Percentiles rank a stretch among this genome's conserved stretches.
Conservation (phyloP, 1,140 invertebrate species). For the Subanguina moxae region DNA sequence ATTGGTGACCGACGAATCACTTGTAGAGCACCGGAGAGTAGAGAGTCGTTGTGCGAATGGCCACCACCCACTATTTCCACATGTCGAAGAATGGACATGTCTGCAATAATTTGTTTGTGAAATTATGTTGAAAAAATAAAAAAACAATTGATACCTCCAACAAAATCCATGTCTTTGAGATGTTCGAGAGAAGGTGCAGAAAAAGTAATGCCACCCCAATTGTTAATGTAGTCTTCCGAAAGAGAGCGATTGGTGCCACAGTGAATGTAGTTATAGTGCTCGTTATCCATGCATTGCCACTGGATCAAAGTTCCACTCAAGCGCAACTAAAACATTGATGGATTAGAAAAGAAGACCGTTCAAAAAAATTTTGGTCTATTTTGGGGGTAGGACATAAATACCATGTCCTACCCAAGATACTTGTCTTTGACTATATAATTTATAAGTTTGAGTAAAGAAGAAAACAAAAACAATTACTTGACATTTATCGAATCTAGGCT, state of each 20-base stretch:
- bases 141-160: too few species aligned
- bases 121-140: constrained; percentile 10
- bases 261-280: constrained; percentile 85
- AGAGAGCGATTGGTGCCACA: constrained; percentile 69
- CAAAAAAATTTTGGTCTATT: too few species aligned
- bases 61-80: constrained; percentile 89
- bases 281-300: constrained; percentile 72
- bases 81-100: constrained; percentile 71
- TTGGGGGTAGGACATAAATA: too few species aligned
- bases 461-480: not conserved
- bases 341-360: too few species aligned
- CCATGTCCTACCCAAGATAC: too few species aligned
- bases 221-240: constrained; percentile 65
- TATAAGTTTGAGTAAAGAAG: too few species aligned
- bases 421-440: too few species aligned
- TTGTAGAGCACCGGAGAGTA: constrained; percentile 76
- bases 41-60: constrained; percentile 85
- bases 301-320: constrained; percentile 66
- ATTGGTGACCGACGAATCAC: constrained; percentile 77
- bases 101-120: constrained; percentile 31
- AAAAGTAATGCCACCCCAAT: constrained; percentile 95
- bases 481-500: constrained; percentile 70
- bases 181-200: constrained; percentile 80
- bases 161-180: not conserved
- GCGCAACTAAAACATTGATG: not conserved